Base-by-base conservation (phyloP, 2,113 vertebrate species). In the Heptranchias perlo region DNA sequence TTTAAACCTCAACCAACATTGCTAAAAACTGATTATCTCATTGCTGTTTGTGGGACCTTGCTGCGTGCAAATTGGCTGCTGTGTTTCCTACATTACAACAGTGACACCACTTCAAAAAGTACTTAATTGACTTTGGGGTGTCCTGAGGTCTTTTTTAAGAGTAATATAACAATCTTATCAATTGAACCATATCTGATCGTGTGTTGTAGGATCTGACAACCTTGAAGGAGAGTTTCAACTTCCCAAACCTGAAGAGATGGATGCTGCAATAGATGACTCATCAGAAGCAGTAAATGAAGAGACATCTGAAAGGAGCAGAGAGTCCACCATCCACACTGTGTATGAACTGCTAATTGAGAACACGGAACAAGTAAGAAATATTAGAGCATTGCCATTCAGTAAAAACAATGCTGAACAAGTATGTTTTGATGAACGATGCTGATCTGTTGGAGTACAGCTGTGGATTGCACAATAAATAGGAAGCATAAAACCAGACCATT, bases 291-390 rank as follows among this genome's bases (percentile, higher is more conserved):
- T 96, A 96, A 97, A 98, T 89, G 96, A 96, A 23, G 97, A 97
- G 58, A 97, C 95, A 95, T 96, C 97, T 67, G 98, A 99, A 96
- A 98, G 98, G 97, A 98, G 97, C 96, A 98, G 44, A 31, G 98
- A 98, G 23, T 99, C 99, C 0, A 98, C 98, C 14, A 97, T 99
- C 96, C 99, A 99, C 96, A 99, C 98, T 0, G 97, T 98, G 14
- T 98, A 98, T 58, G 98, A 98, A 65, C 97, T 99, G 96, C 96
- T 99, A 76, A 87, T 97, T 96, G 97, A 98, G 91, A 35, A 64
- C 31, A 23, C 31, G 31, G 65, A 84, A 62, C 49, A 96, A 58
- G 96, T 96, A 93, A n/a, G 89, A 44, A 64, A 62, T 2, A 23
- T 93, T 61, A 23, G 35, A 47, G 89, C 35, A 1, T 35, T 91